A percentile compares a stretch with the other conserved stretches of the same genome.
Conservation (phyloP, 1,140 invertebrate species). For the Platyura marginata region DNA sequence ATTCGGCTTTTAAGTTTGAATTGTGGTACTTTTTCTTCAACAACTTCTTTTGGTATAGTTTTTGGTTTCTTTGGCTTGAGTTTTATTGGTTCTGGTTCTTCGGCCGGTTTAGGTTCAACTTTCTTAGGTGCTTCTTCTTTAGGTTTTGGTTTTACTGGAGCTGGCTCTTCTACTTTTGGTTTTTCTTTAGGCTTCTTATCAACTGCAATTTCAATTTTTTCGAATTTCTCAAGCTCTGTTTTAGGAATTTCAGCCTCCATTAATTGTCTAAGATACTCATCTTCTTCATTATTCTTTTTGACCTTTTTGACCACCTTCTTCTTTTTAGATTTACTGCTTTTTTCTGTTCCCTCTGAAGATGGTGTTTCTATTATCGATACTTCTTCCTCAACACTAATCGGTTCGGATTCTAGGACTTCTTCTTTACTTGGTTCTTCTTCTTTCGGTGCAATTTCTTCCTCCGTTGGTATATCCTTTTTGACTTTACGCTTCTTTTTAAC, state of each 20-base stretch:
- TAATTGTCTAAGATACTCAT: conserved; percentile 18
- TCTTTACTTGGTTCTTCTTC: conserved; percentile 21
- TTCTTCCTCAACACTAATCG: conserved; percentile 8
- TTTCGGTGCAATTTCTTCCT: conserved; percentile 23
- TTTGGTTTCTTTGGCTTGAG: conserved; percentile 5
- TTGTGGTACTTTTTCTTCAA: conserved; percentile 7
- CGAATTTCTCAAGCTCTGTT: conserved; percentile 8
- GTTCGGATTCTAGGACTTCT: conserved; percentile 10
- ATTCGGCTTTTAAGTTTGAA: conserved; percentile 20
- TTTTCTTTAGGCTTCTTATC: background rate
- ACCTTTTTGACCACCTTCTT: conserved; percentile 13
- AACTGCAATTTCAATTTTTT: conserved; percentile 4
- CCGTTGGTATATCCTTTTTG: conserved; percentile 10
- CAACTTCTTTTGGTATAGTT: background rate
- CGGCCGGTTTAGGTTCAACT: conserved; percentile 14
- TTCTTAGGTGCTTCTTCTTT: conserved; percentile 21
- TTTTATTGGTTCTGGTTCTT: conserved; percentile 17
- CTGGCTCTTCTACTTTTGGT: conserved; percentile 14
- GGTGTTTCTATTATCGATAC: conserved; percentile 7
- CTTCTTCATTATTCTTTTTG: conserved; percentile 17
- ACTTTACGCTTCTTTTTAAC: conserved; percentile 20
- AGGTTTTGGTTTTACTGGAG: conserved; percentile 17
- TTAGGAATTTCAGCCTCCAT: conserved; percentile 20
- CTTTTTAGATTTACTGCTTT: conserved; percentile 12
- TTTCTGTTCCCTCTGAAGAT: conserved; percentile 14